Conservation (phyloP, 1,140 invertebrate species). For the Polypedilum vanderplanki region DNA sequence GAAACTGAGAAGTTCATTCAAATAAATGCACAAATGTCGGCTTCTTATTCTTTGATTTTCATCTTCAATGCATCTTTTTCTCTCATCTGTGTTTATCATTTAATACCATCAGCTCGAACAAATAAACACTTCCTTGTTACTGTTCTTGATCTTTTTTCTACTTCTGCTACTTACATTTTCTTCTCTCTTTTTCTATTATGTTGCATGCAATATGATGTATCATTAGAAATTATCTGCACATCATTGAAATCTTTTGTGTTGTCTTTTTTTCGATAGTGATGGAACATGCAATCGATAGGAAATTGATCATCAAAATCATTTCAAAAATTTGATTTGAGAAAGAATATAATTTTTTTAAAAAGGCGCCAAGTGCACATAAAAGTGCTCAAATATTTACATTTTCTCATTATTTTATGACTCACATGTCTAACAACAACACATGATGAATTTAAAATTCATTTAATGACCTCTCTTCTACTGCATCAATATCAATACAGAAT, state of each 20-base stretch:
- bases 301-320: conserved; percentile 6
- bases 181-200: not conserved
- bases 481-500: not conserved
- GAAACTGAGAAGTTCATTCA: not conserved
- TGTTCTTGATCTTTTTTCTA: not conserved
- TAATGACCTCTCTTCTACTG: not conserved
- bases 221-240: conserved; percentile 13
- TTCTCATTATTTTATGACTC: not conserved
- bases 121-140: conserved; percentile 25
- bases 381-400: not conserved
- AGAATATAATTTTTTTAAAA: not conserved
- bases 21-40: not conserved
- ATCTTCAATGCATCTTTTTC: not conserved
- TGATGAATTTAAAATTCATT: not conserved
- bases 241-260: not conserved
- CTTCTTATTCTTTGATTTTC: conserved; percentile 1
- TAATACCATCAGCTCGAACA: conserved; percentile 26
- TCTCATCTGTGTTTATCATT: not conserved
- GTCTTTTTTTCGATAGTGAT: too few relatives aligned
- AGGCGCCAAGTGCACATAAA: not conserved
- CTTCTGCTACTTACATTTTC: not conserved
- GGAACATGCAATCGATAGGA: not conserved
- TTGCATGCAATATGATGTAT: not conserved
- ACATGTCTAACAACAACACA: not conserved
- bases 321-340: not conserved